Percentiles rank a stretch among this genome's conserved stretches.
Evolutionary conservation across 2,888 invertebrate genomes (phyloP).

Genomic region (Cheilosia urbana): DNA sequence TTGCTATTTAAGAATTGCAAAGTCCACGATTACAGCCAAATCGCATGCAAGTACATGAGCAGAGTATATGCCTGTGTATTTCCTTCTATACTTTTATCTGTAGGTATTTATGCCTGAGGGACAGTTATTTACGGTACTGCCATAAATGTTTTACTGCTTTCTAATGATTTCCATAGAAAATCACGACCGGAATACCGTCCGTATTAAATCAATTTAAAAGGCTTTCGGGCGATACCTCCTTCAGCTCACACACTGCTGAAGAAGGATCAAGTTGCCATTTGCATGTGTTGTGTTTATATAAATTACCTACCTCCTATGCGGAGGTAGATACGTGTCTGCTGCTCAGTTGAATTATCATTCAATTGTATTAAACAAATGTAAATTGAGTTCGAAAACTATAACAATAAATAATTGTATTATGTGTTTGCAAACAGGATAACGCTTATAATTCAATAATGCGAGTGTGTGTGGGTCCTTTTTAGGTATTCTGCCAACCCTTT

Average conservation of each 20-base stretch:
- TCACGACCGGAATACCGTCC: conserved; percentile 35
- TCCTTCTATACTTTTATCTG: too few relatives aligned
- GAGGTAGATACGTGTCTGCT: conserved; percentile 10
- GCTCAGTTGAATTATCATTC: conserved; percentile 57
- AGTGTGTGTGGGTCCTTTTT: conserved; percentile 36
- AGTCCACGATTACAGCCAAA: conserved; percentile 32
- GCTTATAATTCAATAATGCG: conserved; percentile 70
- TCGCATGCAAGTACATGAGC: not conserved
- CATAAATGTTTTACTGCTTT: conserved; percentile 30
- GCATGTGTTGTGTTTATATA: not conserved
- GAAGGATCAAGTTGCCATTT: conserved; percentile 30
- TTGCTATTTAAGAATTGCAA: conserved; percentile 19
- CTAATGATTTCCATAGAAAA: conserved; percentile 56
- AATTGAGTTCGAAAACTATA: conserved; percentile 73
- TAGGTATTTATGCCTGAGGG: not conserved
- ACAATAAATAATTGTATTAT: conserved; percentile 74
- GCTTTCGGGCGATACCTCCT: conserved; percentile 34
- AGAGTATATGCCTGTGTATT: not conserved
- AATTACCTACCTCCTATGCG: not conserved
- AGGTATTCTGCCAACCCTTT: conserved; percentile 46
- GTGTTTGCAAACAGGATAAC: conserved; percentile 74
- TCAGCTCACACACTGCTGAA: conserved; percentile 24
- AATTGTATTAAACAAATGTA: conserved; percentile 70
- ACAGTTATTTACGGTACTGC: conserved; percentile 16
- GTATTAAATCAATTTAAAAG: conserved; percentile 67